Evolutionary conservation across 2,888 invertebrate species (phyloP).

Genomic region (Drosophila colorata): DNA sequence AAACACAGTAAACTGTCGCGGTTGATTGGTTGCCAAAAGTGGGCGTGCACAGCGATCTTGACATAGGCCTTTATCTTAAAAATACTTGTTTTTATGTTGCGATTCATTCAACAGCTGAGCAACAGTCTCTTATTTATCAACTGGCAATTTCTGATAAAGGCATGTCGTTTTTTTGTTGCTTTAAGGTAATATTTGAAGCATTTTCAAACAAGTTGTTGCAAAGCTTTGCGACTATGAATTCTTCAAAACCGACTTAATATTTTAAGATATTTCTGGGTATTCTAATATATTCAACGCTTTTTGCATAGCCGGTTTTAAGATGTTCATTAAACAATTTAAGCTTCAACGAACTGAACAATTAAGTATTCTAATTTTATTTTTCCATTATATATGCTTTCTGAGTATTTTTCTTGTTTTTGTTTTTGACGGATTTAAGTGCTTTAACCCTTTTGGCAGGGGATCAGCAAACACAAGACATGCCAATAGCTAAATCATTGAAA

Average conservation of each 20-base stretch:
- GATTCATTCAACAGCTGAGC: not conserved
- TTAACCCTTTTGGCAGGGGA: no score
- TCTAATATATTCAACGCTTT: conserved; percentile 9
- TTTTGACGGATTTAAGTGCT: no score
- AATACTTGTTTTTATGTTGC: not conserved
- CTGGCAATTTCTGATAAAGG: conserved; percentile 9
- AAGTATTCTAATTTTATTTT: conserved; percentile 41
- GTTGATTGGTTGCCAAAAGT: conserved; percentile 37
- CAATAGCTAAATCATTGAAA: no score
- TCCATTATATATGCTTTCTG: not conserved
- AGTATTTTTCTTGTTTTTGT: no score
- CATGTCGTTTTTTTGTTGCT: not conserved
- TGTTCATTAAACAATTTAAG: not conserved
- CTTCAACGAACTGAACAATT: conserved; percentile 22
- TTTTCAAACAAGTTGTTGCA: conserved; percentile 32
- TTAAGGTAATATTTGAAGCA: conserved; percentile 13
- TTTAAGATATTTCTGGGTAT: conserved; percentile 3
- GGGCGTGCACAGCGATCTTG: conserved; percentile 49
- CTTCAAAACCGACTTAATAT: not conserved
- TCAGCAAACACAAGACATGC: no score
- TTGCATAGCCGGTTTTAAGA: conserved; percentile 53
- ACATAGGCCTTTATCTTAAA: conserved; percentile 35
- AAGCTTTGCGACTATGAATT: conserved; percentile 6
- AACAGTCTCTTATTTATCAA: conserved; percentile 10
- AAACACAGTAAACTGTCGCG: conserved; percentile 12